Base-by-base conservation (phyloP, 2,797 vertebrate genomes). In the Coregonus suidteri region DNA sequence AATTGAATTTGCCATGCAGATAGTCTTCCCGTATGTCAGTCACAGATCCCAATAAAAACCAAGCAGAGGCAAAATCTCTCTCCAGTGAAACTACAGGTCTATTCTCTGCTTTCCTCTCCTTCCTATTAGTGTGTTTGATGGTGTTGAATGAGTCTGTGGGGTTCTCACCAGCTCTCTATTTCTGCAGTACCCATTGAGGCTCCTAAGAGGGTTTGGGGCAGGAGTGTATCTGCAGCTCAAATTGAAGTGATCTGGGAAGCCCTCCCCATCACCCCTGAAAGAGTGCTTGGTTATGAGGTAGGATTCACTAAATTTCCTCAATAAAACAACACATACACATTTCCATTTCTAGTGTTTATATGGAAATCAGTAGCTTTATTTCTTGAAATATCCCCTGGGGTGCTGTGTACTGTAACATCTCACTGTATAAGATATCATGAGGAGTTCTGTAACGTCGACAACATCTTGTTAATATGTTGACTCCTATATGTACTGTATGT, bases 241-340 rank as follows among this genome's bases (percentile, higher is more conserved):
- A 96, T 99, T 77, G 92, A 96, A 92, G 96, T 98, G 81, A 94
- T 92, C 76, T 99, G 97, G 97, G 90, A 90, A 6, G 86, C 93
- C 75, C 89, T 96, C 41, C 94, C 95, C 2, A 92, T 93, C 88
- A 92, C 93, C 30, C 93, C 95, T 65, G 96, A 97, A 73, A 95
- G 95, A 90, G 94, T 98, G 75, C 95, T 98, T 9, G 97, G 97
- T 88, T 98, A 97, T 14, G 97, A 99, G 97, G 97, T 98, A 91
- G 79, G 77, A 74, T 72, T 71, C 65, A 35, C 81, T 65, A 78
- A 73, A 37, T 64, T 70, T 56, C 20, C 65, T 56, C 4, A 62
- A 72, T 6, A 25, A 75, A 67, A 64, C 18, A 31, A 35, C 16
- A 35, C 6, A 34, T 35, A 9, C 35, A 20, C 15, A 11, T 18